phyloP scores from a whole-genome alignment of 2,113 vertebrate genomes.

The Caretta caretta region DNA sequence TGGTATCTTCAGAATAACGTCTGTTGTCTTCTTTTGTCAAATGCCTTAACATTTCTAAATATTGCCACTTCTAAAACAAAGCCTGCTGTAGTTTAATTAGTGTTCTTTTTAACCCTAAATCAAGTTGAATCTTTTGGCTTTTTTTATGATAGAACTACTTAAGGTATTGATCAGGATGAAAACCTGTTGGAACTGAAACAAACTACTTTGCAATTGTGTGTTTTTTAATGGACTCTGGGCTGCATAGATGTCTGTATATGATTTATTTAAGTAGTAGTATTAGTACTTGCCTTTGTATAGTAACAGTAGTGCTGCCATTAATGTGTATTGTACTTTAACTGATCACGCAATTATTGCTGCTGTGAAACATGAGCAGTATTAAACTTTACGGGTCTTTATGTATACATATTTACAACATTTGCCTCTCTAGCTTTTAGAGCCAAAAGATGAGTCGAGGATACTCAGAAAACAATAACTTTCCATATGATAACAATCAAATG shows the following conservation, averaged over 20 bases:
- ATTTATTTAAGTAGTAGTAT: not conserved
- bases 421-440: conserved; percentile 55
- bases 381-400: not conserved
- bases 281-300: not conserved
- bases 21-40: not conserved
- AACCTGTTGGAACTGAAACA: not conserved
- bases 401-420: conserved; percentile 26
- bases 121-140: not conserved
- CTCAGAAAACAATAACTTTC: conserved; percentile 96
- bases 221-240: not conserved
- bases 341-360: not conserved
- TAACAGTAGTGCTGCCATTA: not conserved
- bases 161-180: not conserved
- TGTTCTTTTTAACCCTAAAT: not conserved
- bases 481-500: conserved; percentile 93
- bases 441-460: conserved; percentile 91
- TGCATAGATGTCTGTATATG: accelerated
- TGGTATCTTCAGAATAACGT: not conserved
- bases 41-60: not conserved
- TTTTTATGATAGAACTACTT: not conserved
- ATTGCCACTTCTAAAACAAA: not conserved
- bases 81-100: not conserved
- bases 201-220: not conserved
- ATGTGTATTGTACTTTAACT: not conserved
- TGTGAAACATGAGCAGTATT: not conserved